Evolutionary conservation across 2,113 vertebrate species (phyloP), one percentile per base, ranked within the genome.

Genomic region (Sporophila hypoxantha): DNA sequence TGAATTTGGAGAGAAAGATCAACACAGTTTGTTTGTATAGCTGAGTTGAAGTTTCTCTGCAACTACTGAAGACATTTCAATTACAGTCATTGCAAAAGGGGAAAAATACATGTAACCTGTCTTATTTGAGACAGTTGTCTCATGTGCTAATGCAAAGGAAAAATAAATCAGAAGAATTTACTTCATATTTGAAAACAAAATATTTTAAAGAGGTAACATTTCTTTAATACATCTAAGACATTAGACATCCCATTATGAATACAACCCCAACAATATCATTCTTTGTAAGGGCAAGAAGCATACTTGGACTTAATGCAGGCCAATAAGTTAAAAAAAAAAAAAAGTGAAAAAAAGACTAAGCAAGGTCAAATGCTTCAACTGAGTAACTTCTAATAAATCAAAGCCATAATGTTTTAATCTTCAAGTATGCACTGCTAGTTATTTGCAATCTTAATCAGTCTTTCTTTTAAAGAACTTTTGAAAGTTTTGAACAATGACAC

Each of bases 401-500:
- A 85, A 91, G 21, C 12, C 34, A n/a, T 47, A 66, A 55, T 67
- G 17, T 85, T 90, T 89, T 77, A 82, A 87, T 87, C 69, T 95
- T 87, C 69, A 61, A 80, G 55, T 73, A 34, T 61, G 26, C n/a
- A 85, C 60, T 82, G 30, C 47, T 84, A 89, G 50, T 42, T 94
- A 85, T 91, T 89, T 75, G 53, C 66, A 90, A 47, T 75, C 79
- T 85, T 92, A 80, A 77, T 82, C 71, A 84, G 67, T 55, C 59
- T 81, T 86, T 76, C 71, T 69, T 89, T 77, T 65, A 65, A 90
- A 88, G 74, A 92, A 73, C n/a, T 88, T 87, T 27, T 52, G 26
- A 52, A 91, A 90, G 41, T 91, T 92, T 87, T 83, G 62, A 85
- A 83, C 79, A 95, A 85, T 87, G 62, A 57, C 61, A 75, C 39